phyloP scores from a whole-genome alignment of 2,113 vertebrate species.

The Odocoileus hemionus region DNA sequence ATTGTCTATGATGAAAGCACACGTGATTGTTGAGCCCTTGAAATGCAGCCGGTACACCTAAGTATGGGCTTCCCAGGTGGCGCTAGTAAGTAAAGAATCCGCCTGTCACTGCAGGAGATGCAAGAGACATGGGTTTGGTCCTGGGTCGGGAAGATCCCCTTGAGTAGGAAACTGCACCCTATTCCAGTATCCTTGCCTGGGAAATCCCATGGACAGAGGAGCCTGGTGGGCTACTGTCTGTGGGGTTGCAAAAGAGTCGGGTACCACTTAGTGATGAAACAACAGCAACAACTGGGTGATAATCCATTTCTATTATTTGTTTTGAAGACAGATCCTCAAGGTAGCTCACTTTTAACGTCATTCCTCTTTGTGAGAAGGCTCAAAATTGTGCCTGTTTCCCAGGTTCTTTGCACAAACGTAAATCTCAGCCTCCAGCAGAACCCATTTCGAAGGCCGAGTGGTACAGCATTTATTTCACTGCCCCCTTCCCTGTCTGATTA shows the following conservation, averaged over 20 bases:
- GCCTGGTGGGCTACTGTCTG: background rate
- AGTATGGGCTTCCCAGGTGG: background rate
- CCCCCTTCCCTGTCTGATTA: background rate
- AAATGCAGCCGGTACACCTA: fast-evolving
- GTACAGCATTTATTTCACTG: background rate
- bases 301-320: background rate
- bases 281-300: background rate
- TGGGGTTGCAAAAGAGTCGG: fast-evolving
- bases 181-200: background rate
- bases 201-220: background rate
- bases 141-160: background rate
- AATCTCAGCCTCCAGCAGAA: background rate
- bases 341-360: background rate
- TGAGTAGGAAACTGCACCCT: background rate
- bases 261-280: background rate
- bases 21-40: background rate
- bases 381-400: background rate
- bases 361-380: background rate
- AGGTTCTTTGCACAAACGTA: background rate
- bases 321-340: background rate
- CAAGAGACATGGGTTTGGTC: background rate
- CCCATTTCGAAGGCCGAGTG: background rate
- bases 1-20: background rate
- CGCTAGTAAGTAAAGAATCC: background rate
- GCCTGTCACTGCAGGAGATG: background rate